Evolutionary conservation across 2,888 invertebrate genomes (phyloP).

Genomic region (Apoda limacodes): DNA sequence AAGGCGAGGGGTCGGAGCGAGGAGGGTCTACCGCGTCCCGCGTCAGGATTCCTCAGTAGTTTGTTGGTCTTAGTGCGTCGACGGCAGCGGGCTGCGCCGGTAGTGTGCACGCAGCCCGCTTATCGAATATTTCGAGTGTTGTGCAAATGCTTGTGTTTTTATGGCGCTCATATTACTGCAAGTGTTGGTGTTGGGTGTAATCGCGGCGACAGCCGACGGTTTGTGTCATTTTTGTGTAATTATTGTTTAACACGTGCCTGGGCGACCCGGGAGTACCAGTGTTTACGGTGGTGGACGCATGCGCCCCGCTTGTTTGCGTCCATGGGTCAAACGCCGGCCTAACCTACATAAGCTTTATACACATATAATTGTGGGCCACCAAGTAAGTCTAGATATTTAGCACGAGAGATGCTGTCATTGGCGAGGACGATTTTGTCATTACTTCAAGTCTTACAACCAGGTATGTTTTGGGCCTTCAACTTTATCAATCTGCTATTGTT

Average conservation of each 20-base stretch:
- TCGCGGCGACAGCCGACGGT: slow-evolving; percentile 59
- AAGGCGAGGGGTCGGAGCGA: slow-evolving; percentile 20
- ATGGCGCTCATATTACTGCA: slow-evolving; percentile 84
- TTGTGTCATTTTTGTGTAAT: slow-evolving; percentile 42
- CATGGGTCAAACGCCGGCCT: slow-evolving; percentile 62
- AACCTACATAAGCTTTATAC: slow-evolving; percentile 46
- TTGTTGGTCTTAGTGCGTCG: slow-evolving; percentile 42
- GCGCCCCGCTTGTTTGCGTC: slow-evolving; percentile 57
- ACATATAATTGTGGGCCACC: slow-evolving; percentile 37
- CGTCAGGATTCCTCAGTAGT: slow-evolving; percentile 18
- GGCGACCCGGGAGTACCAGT: slow-evolving; percentile 39
- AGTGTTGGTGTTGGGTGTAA: slow-evolving; percentile 70
- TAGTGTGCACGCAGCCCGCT: slow-evolving; percentile 60
- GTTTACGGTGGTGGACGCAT: slow-evolving; percentile 61
- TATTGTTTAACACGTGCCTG: slow-evolving; percentile 40
- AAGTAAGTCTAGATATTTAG: slow-evolving; percentile 47
- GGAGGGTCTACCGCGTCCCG: slow-evolving; percentile 21
- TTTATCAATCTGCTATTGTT: too few species aligned
- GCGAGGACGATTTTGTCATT: too few species aligned
- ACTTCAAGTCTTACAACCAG: too few species aligned
- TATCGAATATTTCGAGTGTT: slow-evolving; percentile 50
- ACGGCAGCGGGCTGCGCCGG: slow-evolving; percentile 53
- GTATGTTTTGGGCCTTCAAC: too few species aligned
- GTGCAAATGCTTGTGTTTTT: slow-evolving; percentile 79
- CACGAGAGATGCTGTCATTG: slow-evolving; percentile 30